Evolutionary conservation across 2,113 vertebrate species (phyloP).

Genomic region (Urocolius indicus): DNA sequence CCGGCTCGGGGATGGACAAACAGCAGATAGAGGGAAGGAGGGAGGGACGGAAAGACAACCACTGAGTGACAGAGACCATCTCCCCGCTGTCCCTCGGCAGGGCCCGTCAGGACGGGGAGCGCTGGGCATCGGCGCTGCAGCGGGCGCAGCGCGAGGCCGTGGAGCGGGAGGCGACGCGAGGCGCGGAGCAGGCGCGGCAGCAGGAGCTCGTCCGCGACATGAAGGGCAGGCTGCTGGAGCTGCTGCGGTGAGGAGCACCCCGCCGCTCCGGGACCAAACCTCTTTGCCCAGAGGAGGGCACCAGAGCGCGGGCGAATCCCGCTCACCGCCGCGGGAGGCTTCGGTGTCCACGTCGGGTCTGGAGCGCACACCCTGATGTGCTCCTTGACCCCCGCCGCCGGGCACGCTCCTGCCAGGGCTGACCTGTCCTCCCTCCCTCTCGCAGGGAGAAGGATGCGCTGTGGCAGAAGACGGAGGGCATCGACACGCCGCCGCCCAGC

Average conservation of each 20-base stretch:
- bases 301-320: neutral
- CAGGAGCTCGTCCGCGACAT: conserved; percentile 70
- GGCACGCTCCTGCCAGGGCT: neutral
- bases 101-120: conserved; percentile 59
- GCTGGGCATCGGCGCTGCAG: conserved; percentile 63
- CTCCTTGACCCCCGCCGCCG: rapidly evolving
- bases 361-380: no score
- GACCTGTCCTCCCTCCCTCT: neutral
- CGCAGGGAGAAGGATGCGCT: conserved; percentile 76
- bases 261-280: neutral
- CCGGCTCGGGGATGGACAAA: neutral
- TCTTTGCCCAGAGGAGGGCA: conserved; percentile 50
- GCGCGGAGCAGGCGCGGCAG: conserved; percentile 66
- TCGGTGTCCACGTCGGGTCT: neutral
- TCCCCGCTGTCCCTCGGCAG: neutral
- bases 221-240: conserved; percentile 77
- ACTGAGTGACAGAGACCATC: neutral
- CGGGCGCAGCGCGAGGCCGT: conserved; percentile 50
- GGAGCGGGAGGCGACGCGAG: conserved; percentile 30
- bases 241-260: conserved; percentile 72
- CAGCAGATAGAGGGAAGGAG: neutral
- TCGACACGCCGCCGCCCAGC: neutral
- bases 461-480: conserved; percentile 77
- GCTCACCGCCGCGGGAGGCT: neutral
- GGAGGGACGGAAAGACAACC: rapidly evolving